Percentiles rank a stretch among this genome's conserved stretches.
Evolutionary conservation across 1,140 invertebrate species (phyloP).

Genomic region (Drosophila funebris): DNA sequence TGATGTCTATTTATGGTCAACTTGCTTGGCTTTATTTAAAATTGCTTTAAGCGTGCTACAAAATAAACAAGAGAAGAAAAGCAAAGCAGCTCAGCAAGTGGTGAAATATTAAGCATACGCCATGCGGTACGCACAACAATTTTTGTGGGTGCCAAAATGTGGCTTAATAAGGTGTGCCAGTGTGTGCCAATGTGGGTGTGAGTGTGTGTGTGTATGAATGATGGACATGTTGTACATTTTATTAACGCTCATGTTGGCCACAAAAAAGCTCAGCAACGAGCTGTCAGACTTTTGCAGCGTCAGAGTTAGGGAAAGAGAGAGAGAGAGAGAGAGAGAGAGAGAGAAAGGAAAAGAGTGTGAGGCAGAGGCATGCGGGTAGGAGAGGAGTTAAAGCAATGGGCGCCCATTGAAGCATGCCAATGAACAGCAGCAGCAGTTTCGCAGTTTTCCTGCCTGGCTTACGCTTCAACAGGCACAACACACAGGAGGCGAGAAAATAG

Average conservation of each 20-base stretch:
- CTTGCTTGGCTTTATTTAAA: slow-evolving; percentile 46
- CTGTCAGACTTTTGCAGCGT: background rate
- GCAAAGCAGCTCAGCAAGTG: slow-evolving; percentile 1
- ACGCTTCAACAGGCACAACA: slow-evolving; percentile 52
- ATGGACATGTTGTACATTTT: slow-evolving; percentile 45
- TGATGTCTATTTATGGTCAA: slow-evolving; percentile 73
- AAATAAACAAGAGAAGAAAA: slow-evolving; percentile 3
- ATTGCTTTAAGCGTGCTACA: slow-evolving; percentile 44
- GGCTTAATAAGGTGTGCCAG: slow-evolving; percentile 41
- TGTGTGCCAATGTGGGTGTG: slow-evolving; percentile 6
- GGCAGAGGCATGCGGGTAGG: background rate
- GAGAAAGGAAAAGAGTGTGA: background rate
- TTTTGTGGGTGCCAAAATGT: slow-evolving; percentile 53
- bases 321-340: background rate
- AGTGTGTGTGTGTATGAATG: slow-evolving; percentile 33
- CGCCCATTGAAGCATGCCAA: slow-evolving; percentile 51
- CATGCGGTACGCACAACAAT: slow-evolving; percentile 30
- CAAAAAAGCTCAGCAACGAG: slow-evolving; percentile 21
- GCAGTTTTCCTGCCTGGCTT: slow-evolving; percentile 24
- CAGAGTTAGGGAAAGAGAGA: no score
- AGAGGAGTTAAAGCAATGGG: slow-evolving; percentile 7
- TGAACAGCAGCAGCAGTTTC: slow-evolving; percentile 37
- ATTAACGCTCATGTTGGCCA: slow-evolving; percentile 57
- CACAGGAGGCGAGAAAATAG: no score
- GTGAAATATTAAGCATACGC: slow-evolving; percentile 60